Base-by-base conservation (phyloP, 2,888 invertebrate genomes). In the Agrotis exclamationis region DNA sequence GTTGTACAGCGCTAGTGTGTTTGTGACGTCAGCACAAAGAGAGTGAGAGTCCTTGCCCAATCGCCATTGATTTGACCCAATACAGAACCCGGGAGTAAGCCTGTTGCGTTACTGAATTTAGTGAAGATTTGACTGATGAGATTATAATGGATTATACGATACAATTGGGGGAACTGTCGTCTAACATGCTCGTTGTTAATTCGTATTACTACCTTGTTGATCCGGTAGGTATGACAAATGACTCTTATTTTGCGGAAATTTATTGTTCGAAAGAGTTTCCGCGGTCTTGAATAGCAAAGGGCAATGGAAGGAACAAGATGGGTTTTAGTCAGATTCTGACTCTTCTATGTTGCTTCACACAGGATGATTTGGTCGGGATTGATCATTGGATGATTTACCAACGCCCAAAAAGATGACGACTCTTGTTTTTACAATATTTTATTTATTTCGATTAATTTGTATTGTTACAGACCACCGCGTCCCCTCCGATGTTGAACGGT, bases 401-500 rank as follows among this genome's bases (percentile, higher is more conserved):
- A 33, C 7, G 33, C 33, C 33, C 33, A 33, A 33, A 33, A 33
- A 33, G 7, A 28, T n/a, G n/a, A n/a, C n/a, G n/a, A n/a, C n/a
- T n/a, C n/a, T n/a, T n/a, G n/a, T n/a, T n/a, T n/a, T n/a, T n/a
- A n/a, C n/a, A n/a, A n/a, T n/a, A n/a, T n/a, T n/a, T n/a, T n/a
- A n/a, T n/a, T n/a, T n/a, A 28, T 33, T 39, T 39, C 9, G 11
- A 39, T 13, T 5, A 16, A 45, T 66, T n/a, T 33, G 18, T 20
- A 3, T 44, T 28, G 39, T 13, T 18, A 20, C 60, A 79, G 89
- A 83, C 80, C 48, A 65, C 87, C 0, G 50, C 80, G 0, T 83
- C 93, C 0, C 80, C 91, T 3, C 91, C 94, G 0, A 74, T 93
- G 20, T 58, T 93, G 71, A 95, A 95, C 77, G 95, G 94, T 2